These are phyloP conservation scores for Hippopotamus amphibius DNA, from an alignment of 2,113 vertebrate genomes.

Conservation along the genomic window DNA sequence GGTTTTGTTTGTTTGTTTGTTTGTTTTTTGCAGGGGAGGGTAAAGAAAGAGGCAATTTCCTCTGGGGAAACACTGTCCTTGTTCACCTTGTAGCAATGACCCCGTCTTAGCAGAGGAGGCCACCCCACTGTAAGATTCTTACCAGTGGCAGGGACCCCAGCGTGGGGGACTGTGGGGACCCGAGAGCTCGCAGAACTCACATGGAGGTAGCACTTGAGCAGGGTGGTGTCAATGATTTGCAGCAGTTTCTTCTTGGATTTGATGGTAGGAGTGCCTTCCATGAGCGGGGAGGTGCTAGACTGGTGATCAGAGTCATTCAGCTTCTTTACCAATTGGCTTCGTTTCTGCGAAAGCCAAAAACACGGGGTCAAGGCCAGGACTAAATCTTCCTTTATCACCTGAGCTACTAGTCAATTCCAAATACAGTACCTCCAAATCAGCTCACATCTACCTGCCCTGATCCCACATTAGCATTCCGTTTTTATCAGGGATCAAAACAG, in stretches of 20 bases:
- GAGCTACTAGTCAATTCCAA: background rate
- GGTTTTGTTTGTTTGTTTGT: background rate
- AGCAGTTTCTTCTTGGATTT: conserved; percentile 98
- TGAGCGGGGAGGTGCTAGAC: conserved; percentile 95
- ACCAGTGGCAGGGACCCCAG: background rate
- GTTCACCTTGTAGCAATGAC: background rate
- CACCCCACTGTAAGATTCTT: background rate
- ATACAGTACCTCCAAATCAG: background rate
- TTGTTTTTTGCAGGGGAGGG: background rate
- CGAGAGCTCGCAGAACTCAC: conserved; percentile 85
- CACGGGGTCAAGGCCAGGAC: background rate
- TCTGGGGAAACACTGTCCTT: background rate
- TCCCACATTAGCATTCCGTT: background rate
- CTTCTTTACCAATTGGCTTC: conserved; percentile 97
- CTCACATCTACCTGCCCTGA: background rate
- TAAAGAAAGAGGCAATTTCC: background rate
- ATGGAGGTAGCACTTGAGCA: conserved; percentile 98
- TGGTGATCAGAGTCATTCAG: conserved; percentile 96
- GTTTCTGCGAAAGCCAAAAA: conserved; percentile 90
- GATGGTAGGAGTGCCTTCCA: conserved; percentile 98
- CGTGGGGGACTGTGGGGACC: background rate
- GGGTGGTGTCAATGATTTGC: conserved; percentile 98
- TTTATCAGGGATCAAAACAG: background rate
- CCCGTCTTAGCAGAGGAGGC: background rate
- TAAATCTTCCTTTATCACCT: background rate